Evolutionary conservation across 2,888 invertebrate genomes (phyloP).

Genomic region (Anthrax anthrax): DNA sequence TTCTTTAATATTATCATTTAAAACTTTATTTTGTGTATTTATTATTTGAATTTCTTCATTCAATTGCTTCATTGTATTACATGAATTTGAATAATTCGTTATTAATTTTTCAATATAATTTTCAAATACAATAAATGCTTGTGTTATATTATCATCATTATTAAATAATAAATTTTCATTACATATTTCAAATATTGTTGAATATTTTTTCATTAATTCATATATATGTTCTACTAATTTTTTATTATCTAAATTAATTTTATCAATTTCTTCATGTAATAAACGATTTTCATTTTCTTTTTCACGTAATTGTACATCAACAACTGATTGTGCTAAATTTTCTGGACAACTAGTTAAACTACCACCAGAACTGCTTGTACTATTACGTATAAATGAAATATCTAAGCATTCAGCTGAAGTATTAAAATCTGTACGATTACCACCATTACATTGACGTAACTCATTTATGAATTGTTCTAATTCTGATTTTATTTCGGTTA

Average conservation of each 20-base stretch:
- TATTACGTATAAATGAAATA: conserved; percentile 16
- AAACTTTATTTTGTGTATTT: background rate
- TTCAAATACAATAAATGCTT: conserved; percentile 18
- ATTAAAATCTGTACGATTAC: conserved; percentile 17
- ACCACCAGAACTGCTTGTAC: conserved; percentile 16
- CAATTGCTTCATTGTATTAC: conserved; percentile 4
- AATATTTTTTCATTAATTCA: conserved; percentile 11
- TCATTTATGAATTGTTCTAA: conserved; percentile 25
- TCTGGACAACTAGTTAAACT: conserved; percentile 23
- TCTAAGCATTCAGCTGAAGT: conserved; percentile 24
- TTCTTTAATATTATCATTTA: background rate
- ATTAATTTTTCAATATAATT: conserved; percentile 18
- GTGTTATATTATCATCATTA: conserved; percentile 11
- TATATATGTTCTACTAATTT: conserved; percentile 16
- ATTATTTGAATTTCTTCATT: background rate
- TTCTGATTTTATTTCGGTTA: conserved; percentile 23
- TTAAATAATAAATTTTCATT: conserved; percentile 12
- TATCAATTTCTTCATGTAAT: conserved; percentile 16
- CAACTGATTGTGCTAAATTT: conserved; percentile 26
- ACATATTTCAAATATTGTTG: conserved; percentile 13
- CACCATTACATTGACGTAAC: conserved; percentile 16
- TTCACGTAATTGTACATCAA: conserved; percentile 31
- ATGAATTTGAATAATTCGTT: conserved; percentile 14
- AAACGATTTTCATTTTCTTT: conserved; percentile 25
- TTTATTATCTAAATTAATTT: conserved; percentile 14